Evolutionary conservation across 2,888 invertebrate genomes (phyloP), one percentile per base, ranked within the genome.

Genomic region (Bimastos eiseni): DNA sequence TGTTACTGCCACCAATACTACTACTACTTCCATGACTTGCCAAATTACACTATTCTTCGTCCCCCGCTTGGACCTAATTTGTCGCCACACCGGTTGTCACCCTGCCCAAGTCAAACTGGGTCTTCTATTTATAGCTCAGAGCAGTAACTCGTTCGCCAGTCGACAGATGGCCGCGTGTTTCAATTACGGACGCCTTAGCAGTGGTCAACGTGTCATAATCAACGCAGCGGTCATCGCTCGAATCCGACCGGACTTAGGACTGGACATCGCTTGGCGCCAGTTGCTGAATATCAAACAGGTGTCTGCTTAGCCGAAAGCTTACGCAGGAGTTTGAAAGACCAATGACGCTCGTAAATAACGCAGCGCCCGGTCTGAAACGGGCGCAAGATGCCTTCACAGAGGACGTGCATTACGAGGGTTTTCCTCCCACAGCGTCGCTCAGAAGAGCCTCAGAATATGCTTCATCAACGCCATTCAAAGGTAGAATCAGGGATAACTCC

Each of bases 161-260:
- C 70, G 70, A n/a, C 70, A 70, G 70, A 70, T 70, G 70, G 70
- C 70, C 70, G 36, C 36, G 36, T 37, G 86, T 86, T 86, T 86
- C 86, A 37, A 86, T 86, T 86, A 86, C 86, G 86, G 0, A 17
- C 21, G 34, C 24, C 86, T 86, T 86, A 86, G 86, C 86, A 24
- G 21, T 37, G 36, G 86, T 36, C 86, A 37, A 34, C 86, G 86
- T 37, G 86, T 86, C 86, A 86, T 86, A 86, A 86, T 34, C 86
- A 86, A 84, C 84, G 49, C 17, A 83, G 34, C 11, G 84, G 84
- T 86, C 36, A 86, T 37, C 86, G 86, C 21, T 36, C 8, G 70
- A 70, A 70, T 70, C 70, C 30, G 70, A 70, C 70, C 13, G 70
- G 70, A 70, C 70, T 70, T 70, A 70, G n/a, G n/a, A n/a, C 70